Conservation (phyloP, 2,797 vertebrate species). For the Semaprochilodus insignis region DNA sequence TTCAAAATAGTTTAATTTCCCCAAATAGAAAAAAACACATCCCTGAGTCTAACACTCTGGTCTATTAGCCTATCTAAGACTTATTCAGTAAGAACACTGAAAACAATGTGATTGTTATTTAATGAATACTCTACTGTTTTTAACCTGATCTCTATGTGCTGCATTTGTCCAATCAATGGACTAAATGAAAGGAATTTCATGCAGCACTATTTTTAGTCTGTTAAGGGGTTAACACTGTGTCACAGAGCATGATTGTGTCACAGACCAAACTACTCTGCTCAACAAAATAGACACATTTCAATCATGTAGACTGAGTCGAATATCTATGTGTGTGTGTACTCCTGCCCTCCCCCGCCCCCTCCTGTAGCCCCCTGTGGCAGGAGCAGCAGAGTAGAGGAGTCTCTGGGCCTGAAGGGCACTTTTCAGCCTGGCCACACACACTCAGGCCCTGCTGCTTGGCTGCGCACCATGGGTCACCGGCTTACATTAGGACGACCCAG, state of each 20-base stretch:
- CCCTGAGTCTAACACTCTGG: too few species aligned
- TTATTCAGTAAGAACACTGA: neutral
- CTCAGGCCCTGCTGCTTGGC: conserved; percentile 77
- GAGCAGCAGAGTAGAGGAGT: conserved; percentile 68
- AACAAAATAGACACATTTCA: conserved; percentile 41
- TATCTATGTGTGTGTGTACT: conserved; percentile 12
- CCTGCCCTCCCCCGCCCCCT: conserved; percentile 33
- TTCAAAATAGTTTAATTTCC: too few species aligned
- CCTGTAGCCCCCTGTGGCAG: conserved; percentile 62
- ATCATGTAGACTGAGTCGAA: conserved; percentile 15
- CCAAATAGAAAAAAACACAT: too few species aligned
- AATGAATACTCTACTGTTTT: too few species aligned
- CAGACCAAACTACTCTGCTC: neutral
- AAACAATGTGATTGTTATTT: neutral
- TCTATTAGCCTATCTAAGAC: too few species aligned
- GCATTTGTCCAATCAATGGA: too few species aligned
- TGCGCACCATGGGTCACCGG: conserved; percentile 80
- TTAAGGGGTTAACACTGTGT: neutral
- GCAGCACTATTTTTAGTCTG: neutral
- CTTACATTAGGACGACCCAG: conserved; percentile 78
- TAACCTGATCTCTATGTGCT: too few species aligned
- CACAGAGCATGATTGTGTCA: neutral
- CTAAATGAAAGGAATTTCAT: neutral
- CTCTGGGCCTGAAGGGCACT: conserved; percentile 78
- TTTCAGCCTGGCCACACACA: conserved; percentile 80